phyloP scores from a whole-genome alignment of 2,888 invertebrate species.

The Antheraea assamensis region DNA sequence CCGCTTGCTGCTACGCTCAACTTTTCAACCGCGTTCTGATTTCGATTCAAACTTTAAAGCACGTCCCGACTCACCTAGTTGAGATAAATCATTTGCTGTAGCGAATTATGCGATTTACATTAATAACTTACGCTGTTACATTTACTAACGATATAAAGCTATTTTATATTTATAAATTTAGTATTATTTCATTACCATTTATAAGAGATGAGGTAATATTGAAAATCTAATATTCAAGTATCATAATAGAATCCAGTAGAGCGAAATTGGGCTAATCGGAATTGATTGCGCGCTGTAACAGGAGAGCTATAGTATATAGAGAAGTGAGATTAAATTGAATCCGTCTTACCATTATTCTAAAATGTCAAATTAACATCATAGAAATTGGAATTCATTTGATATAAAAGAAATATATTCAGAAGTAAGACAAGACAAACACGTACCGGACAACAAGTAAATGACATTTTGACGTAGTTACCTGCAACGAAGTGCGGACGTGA shows the following conservation, averaged over 20 bases:
- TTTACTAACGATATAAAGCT: neutral
- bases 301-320: no score
- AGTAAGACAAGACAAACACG: neutral
- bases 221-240: no score
- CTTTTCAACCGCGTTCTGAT: conserved; percentile 26
- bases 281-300: no score
- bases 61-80: conserved; percentile 30
- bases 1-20: conserved; percentile 10
- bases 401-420: neutral
- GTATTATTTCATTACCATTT: no score
- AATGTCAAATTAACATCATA: neutral
- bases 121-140: neutral
- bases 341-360: neutral
- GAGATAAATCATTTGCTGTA: conserved; percentile 28
- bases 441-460: neutral
- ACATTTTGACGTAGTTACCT: conserved; percentile 3
- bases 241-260: no score
- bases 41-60: conserved; percentile 35
- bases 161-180: neutral
- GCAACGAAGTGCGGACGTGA: conserved; percentile 16
- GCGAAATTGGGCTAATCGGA: no score
- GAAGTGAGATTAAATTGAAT: neutral
- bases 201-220: no score
- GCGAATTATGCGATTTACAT: neutral
- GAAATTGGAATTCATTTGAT: neutral